A percentile compares a stretch with the other conserved stretches of the same genome.
Evolutionary conservation across 2,113 vertebrate genomes (phyloP).

Genomic region (Spea multiplicata): DNA sequence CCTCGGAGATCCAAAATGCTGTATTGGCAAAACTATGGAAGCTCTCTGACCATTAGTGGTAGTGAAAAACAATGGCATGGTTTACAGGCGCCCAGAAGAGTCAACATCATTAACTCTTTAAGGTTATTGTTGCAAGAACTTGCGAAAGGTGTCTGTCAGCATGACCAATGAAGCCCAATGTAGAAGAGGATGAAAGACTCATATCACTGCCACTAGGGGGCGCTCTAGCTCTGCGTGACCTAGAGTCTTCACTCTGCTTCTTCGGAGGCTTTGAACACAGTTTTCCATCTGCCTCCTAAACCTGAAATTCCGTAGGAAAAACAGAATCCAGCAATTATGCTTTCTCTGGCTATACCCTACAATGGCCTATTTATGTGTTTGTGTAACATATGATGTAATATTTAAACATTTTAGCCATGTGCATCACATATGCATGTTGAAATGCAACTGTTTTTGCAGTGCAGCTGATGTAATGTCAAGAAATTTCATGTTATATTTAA

Average conservation of each 20-base stretch:
- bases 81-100: no score
- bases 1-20: no score
- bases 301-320: slow-evolving; percentile 52
- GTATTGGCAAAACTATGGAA: no score
- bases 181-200: neutral
- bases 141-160: no score
- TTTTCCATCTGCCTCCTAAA: slow-evolving; percentile 51
- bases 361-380: slow-evolving; percentile 67
- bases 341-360: slow-evolving; percentile 58
- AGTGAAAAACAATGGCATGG: no score
- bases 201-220: slow-evolving; percentile 65
- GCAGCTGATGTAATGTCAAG: slow-evolving; percentile 74
- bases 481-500: slow-evolving; percentile 78
- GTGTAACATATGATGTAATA: slow-evolving; percentile 65
- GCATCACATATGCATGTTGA: slow-evolving; percentile 64
- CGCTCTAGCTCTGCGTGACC: slow-evolving; percentile 59
- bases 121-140: no score
- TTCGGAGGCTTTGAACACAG: slow-evolving; percentile 35
- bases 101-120: no score
- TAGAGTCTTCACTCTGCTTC: slow-evolving; percentile 8
- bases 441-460: slow-evolving; percentile 71
- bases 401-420: slow-evolving; percentile 64
- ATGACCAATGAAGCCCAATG: neutral
- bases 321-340: slow-evolving; percentile 50
- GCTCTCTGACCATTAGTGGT: no score